Conservation (phyloP, 1,140 invertebrate genomes). For the Sitobion miscanthi region DNA sequence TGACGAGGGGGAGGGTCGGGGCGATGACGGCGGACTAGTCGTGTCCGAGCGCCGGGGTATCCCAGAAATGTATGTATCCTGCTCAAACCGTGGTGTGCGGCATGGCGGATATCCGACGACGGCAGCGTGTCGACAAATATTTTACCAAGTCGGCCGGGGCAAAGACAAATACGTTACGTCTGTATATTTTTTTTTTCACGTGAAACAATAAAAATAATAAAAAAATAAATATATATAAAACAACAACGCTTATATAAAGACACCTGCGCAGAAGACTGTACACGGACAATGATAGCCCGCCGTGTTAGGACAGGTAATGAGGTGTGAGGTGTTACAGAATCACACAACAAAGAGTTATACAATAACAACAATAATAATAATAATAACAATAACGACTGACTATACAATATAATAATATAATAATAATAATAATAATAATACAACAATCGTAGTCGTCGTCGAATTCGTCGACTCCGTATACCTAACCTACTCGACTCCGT, state of each 20-base stretch:
- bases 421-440: slow-evolving; percentile 46
- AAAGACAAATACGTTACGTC: slow-evolving; percentile 42
- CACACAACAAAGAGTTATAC: slow-evolving; percentile 55
- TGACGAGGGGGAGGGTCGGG: too few relatives aligned
- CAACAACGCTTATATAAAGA: slow-evolving; percentile 52
- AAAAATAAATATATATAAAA: slow-evolving; percentile 31
- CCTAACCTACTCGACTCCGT: not conserved
- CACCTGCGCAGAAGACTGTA: slow-evolving; percentile 46
- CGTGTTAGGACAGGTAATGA: slow-evolving; percentile 56
- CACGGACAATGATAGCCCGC: slow-evolving; percentile 53
- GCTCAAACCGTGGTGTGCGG: slow-evolving; percentile 44
- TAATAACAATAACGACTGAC: slow-evolving; percentile 41
- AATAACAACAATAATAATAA: slow-evolving; percentile 38
- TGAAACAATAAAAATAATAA: slow-evolving; percentile 42
- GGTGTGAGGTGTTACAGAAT: slow-evolving; percentile 56
- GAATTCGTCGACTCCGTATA: not conserved
- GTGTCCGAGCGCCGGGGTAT: slow-evolving; percentile 6
- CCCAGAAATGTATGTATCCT: slow-evolving; percentile 42
- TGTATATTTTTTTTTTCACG: slow-evolving; percentile 32
- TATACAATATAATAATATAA: slow-evolving; percentile 45
- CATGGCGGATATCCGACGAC: slow-evolving; percentile 36
- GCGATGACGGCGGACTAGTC: not conserved
- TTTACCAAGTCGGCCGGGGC: slow-evolving; percentile 45
- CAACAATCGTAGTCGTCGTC: slow-evolving; percentile 13
- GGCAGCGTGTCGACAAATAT: slow-evolving; percentile 48